Evolutionary conservation across 1,140 invertebrate genomes (phyloP).

Genomic region (Drosophila arawakana): DNA sequence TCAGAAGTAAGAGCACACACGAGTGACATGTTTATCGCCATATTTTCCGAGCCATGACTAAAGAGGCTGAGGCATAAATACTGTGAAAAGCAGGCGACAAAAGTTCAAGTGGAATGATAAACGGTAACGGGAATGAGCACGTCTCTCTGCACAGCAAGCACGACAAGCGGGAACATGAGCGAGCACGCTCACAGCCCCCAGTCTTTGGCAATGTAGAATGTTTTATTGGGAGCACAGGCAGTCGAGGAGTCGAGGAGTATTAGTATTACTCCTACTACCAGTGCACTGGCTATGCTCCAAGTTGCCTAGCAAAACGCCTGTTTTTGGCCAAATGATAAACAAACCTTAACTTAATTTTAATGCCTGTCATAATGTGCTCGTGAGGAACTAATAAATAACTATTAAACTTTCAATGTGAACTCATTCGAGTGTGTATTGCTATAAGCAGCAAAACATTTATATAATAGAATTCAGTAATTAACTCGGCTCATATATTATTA

Average conservation of each 20-base stretch:
- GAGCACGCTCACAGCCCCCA: not conserved
- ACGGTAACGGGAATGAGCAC: slow-evolving; percentile 22
- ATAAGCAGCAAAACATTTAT: not conserved
- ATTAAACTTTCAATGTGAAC: slow-evolving; percentile 6
- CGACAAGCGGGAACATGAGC: not conserved
- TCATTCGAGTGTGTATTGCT: not conserved
- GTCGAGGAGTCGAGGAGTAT: no score
- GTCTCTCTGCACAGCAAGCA: no score
- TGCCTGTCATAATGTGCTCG: slow-evolving; percentile 7
- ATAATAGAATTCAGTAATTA: not conserved
- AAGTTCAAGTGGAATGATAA: slow-evolving; percentile 51
- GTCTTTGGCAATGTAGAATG: not conserved
- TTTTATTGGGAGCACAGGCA: not conserved
- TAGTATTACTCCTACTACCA: not conserved
- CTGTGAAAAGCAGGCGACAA: slow-evolving; percentile 72
- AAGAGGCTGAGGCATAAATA: slow-evolving; percentile 78
- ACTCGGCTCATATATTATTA: not conserved
- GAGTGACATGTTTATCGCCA: slow-evolving; percentile 78
- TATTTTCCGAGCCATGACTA: slow-evolving; percentile 79
- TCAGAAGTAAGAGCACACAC: slow-evolving; percentile 43
- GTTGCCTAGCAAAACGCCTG: not conserved
- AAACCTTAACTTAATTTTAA: slow-evolving; percentile 15
- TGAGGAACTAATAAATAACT: slow-evolving; percentile 31
- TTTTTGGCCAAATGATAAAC: slow-evolving; percentile 8
- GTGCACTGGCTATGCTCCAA: not conserved